Conservation (phyloP, 2,113 vertebrate genomes). For the Myanophis thanlyinensis region DNA sequence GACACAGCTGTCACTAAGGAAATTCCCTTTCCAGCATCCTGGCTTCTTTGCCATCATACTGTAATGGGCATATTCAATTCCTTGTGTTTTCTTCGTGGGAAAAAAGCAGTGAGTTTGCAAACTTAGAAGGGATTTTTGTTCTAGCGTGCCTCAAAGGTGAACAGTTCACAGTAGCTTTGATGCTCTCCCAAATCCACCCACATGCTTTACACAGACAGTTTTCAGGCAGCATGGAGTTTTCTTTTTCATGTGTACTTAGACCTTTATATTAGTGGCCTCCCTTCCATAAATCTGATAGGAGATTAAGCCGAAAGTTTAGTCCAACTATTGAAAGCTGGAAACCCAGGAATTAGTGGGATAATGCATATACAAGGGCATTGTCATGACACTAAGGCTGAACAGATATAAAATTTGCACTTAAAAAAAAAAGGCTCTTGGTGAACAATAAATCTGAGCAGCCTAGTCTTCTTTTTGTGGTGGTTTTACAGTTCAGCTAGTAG, state of each 20-base stretch:
- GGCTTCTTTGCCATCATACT: conserved; percentile 38
- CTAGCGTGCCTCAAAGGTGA: conserved; percentile 58
- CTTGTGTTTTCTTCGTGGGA: conserved; percentile 62
- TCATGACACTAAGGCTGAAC: conserved; percentile 35
- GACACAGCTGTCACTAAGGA: conserved; percentile 35
- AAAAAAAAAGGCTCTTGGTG: neutral
- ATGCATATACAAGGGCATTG: conserved; percentile 47
- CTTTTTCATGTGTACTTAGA: conserved; percentile 48
- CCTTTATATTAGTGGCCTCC: conserved; percentile 1
- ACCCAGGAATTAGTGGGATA: conserved; percentile 45
- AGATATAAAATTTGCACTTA: conserved; percentile 23
- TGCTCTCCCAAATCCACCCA: conserved; percentile 59
- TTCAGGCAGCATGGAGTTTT: conserved; percentile 38
- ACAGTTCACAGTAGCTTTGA: conserved; percentile 68
- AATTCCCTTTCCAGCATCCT: conserved; percentile 41
- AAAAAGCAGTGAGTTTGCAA: conserved; percentile 54
- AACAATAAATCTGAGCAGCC: conserved; percentile 27
- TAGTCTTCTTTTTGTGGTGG: neutral
- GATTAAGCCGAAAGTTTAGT: conserved; percentile 45
- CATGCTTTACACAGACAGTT: conserved; percentile 49
- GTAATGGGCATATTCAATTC: conserved; percentile 55
- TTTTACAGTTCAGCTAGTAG: conserved; percentile 11
- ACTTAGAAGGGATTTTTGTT: conserved; percentile 61
- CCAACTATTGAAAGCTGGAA: conserved; percentile 22
- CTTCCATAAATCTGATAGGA: conserved; percentile 33